phyloP scores from a whole-genome alignment of 2,888 invertebrate species.

The Rhorus exstirpatorius region DNA sequence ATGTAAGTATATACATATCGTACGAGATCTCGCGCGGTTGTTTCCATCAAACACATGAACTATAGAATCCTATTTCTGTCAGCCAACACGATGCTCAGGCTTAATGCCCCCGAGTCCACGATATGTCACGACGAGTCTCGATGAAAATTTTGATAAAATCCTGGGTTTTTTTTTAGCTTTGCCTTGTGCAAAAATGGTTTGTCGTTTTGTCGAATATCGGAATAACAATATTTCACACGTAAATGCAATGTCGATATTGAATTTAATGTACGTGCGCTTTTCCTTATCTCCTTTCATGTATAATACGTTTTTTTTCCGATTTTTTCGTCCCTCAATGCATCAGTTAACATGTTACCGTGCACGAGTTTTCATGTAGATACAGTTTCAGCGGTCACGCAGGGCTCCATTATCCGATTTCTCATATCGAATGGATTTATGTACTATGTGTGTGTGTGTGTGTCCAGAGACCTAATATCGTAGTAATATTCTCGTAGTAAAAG shows the following conservation, averaged over 20 bases:
- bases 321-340: constrained; percentile 16
- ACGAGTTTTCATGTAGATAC: constrained; percentile 55
- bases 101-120: too few relatives aligned
- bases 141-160: too few relatives aligned
- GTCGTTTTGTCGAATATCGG: too few relatives aligned
- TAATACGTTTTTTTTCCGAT: constrained; percentile 1
- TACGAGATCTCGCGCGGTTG: neutral
- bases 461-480: constrained; percentile 15
- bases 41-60: constrained; percentile 2
- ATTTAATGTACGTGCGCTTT: constrained; percentile 38
- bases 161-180: too few relatives aligned
- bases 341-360: constrained; percentile 52
- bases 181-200: too few relatives aligned
- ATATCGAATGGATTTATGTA: constrained; percentile 38
- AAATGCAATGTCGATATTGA: too few relatives aligned
- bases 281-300: constrained; percentile 39
- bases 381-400: constrained; percentile 48
- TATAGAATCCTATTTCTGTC: constrained; percentile 18
- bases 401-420: constrained; percentile 64
- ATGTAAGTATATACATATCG: neutral
- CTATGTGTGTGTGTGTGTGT: neutral
- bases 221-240: too few relatives aligned
- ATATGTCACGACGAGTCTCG: too few relatives aligned
- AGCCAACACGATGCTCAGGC: too few relatives aligned
- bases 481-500: constrained; percentile 43